Evolutionary conservation across 1,140 invertebrate species (phyloP).

Genomic region (Hylyphantes graminicola): DNA sequence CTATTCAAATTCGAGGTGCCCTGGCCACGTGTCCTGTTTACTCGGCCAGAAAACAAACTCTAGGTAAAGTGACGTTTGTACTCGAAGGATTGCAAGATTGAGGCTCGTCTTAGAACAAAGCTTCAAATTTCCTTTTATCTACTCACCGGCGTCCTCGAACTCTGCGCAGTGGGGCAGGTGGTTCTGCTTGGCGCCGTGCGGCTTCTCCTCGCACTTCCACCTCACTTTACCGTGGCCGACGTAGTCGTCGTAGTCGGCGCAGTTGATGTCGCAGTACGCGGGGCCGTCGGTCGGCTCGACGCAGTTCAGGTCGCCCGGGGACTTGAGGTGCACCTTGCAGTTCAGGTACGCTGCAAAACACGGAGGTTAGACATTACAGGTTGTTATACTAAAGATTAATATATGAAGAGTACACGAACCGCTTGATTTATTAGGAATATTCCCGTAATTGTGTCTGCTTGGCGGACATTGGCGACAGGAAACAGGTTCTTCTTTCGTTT

Average conservation of each 20-base stretch:
- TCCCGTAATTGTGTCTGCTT: too few relatives aligned
- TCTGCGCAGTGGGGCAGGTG: conserved; percentile 6
- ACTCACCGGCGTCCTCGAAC: conserved; percentile 12
- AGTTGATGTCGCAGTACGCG: conserved; percentile 7
- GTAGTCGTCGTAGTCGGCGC: conserved; percentile 16
- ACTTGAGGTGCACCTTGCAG: conserved; percentile 6
- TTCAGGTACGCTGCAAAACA: conserved; percentile 20
- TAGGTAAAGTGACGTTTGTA: too few relatives aligned
- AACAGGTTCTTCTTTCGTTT: too few relatives aligned
- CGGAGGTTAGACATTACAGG: not conserved
- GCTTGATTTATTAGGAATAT: too few relatives aligned
- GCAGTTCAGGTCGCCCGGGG: conserved; percentile 34
- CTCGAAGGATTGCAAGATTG: not conserved
- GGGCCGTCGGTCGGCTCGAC: conserved; percentile 1
- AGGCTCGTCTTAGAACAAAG: not conserved
- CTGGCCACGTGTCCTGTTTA: too few relatives aligned
- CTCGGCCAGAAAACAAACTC: too few relatives aligned
- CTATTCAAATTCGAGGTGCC: not conserved
- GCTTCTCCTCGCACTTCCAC: not conserved
- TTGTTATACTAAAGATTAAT: too few relatives aligned
- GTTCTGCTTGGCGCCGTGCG: not conserved
- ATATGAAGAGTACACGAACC: too few relatives aligned
- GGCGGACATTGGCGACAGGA: too few relatives aligned
- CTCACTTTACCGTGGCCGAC: not conserved
- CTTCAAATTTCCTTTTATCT: not conserved